A percentile compares a stretch with the other conserved stretches of the same genome.
These are phyloP conservation scores for Endomychus coccineus DNA, from an alignment of 2,888 invertebrate species.

Conservation along the genomic window DNA sequence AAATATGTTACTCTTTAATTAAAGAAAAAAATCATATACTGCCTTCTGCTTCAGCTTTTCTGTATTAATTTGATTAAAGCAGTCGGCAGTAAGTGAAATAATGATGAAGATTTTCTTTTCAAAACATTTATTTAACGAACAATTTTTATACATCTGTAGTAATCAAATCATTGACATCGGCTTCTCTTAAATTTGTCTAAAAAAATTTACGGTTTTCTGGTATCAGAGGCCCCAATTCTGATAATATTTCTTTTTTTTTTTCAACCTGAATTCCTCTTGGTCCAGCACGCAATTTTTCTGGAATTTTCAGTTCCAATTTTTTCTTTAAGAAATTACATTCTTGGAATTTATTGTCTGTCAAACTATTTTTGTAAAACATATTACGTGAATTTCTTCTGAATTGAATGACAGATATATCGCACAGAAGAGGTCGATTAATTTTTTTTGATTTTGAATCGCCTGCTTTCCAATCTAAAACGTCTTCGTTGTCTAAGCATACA, in stretches of 20 bases:
- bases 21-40: conserved; percentile 1
- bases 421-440: conserved; percentile 5
- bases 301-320: background rate
- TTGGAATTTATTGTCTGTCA: background rate
- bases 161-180: background rate
- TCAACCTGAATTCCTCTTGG: conserved; percentile 4
- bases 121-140: background rate
- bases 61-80: background rate
- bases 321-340: conserved; percentile 5
- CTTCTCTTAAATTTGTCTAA: background rate
- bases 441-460: conserved; percentile 7
- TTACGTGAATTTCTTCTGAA: conserved; percentile 2
- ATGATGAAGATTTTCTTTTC: background rate
- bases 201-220: background rate
- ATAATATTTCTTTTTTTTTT: conserved; percentile 1
- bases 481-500: conserved; percentile 14
- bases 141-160: background rate
- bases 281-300: background rate
- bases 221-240: conserved; percentile 6
- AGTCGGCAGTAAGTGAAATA: background rate
- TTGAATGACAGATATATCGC: conserved; percentile 1
- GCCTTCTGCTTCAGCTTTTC: background rate
- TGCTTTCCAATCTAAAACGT: conserved; percentile 5
- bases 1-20: background rate
- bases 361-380: conserved; percentile 1